Percentiles rank a stretch among this genome's conserved stretches.
Evolutionary conservation across 2,113 vertebrate genomes (phyloP).

Genomic region (Lanius ludovicianus): DNA sequence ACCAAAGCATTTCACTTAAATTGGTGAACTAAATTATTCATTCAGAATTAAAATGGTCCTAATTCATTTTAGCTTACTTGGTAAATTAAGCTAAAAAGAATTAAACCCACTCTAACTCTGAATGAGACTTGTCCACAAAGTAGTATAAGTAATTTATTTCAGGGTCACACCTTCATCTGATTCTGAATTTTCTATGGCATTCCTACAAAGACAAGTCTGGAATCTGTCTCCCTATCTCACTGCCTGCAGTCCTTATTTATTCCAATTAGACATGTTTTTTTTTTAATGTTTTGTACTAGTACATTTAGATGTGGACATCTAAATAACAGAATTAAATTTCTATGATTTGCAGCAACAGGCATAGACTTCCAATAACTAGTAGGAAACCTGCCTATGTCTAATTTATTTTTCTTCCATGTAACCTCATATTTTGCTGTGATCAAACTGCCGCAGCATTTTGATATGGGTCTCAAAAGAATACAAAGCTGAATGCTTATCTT

Average conservation of each 20-base stretch:
- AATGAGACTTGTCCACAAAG: not conserved
- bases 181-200: not conserved
- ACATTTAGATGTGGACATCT: not conserved
- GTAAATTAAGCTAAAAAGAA: slow-evolving; percentile 42
- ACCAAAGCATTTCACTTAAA: slow-evolving; percentile 35
- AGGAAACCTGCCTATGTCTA: not conserved
- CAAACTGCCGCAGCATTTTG: not conserved
- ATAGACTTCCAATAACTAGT: not conserved
- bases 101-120: not conserved
- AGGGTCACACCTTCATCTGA: not conserved
- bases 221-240: not conserved
- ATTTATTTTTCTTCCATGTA: not conserved
- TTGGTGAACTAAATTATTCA: slow-evolving; percentile 37
- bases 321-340: not conserved
- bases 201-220: not conserved
- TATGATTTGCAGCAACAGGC: not conserved
- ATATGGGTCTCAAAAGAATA: not conserved
- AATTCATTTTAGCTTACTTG: slow-evolving; percentile 38
- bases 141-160: not conserved
- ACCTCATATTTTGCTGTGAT: not conserved
- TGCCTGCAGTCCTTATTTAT: not conserved
- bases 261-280: not conserved
- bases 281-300: not conserved
- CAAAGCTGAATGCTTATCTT: not conserved
- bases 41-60: slow-evolving; percentile 17